These are phyloP conservation scores for Sphinx pinastri DNA, from an alignment of 2,888 invertebrate genomes.

Conservation along the genomic window DNA sequence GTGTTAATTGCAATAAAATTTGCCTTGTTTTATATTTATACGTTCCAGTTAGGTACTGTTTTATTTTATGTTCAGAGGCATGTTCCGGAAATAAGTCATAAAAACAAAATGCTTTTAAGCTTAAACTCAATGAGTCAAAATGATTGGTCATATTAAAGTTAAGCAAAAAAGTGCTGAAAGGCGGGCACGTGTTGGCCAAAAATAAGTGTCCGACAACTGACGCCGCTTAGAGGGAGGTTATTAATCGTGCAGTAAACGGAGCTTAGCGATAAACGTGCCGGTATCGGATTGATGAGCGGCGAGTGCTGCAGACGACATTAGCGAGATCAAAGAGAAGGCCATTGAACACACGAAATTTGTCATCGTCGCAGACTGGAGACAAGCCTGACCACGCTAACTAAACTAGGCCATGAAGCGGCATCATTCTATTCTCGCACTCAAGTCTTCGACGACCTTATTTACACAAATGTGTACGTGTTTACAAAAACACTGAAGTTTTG, in stretches of 20 bases:
- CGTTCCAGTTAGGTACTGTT: too few species aligned
- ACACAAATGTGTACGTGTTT: constrained; percentile 50
- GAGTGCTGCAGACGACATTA: constrained; percentile 50
- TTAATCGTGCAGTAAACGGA: constrained; percentile 50
- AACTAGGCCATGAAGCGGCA: constrained; percentile 67
- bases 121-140: constrained; percentile 17
- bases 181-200: constrained; percentile 61
- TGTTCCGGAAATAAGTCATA: constrained; percentile 9
- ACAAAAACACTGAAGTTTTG: constrained; percentile 27
- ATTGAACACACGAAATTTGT: constrained; percentile 56
- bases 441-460: constrained; percentile 65
- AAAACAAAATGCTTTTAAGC: constrained; percentile 13
- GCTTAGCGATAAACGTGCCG: constrained; percentile 44
- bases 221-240: constrained; percentile 46
- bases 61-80: background rate
- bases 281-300: constrained; percentile 48
- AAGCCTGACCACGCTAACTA: constrained; percentile 60
- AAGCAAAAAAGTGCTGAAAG: constrained; percentile 40
- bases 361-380: constrained; percentile 50
- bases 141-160: constrained; percentile 16
- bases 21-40: background rate
- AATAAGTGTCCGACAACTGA: constrained; percentile 63
- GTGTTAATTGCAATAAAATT: background rate
- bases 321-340: constrained; percentile 68
- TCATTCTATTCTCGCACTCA: constrained; percentile 67